Evolutionary conservation across 2,113 vertebrate genomes (phyloP), one percentile per base, ranked within the genome.

Genomic region (Bostrychus sinensis): DNA sequence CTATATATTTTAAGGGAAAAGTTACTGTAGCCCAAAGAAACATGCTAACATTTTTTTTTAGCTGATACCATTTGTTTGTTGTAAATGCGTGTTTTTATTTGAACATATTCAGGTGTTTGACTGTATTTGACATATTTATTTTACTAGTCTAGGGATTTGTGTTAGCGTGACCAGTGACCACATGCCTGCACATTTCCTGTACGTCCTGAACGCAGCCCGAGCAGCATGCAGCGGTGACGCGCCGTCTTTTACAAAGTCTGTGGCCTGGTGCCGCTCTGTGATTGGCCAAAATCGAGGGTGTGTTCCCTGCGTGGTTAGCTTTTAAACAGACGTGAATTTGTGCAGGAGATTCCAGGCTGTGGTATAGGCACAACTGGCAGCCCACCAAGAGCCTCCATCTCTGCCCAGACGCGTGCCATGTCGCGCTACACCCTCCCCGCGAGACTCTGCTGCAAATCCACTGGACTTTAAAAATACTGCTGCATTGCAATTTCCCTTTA

Each of bases 261-360:
- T 66, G 87, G 89, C 83, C 66, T 70, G 22, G 30, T 72, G 69
- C 26, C 60, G 66, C 54, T 17, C 64, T 45, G 81, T 87, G 86
- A 92, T 92, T 93, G 92, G 91, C 41, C 81, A 63, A 86, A 62
- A 70, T 62, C 28, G 87, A 89, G 91, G 91, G 92, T 93, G 91
- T 92, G 91, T 89, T 79, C 77, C 60, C 72, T 74, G 86, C 60
- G 54, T 87, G 83, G 88, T 86, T 57, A 82, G 86, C 46, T 87
- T 88, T 78, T 75, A 82, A 48, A 89, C 90, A 89, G 88, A 86
- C 75, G 32, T 78, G 71, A 85, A 91, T 89, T 30, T 89, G 84
- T 88, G 72, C 76, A 75, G 78, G 78, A 85, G 82, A 89, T 82
- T 90, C 77, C 73, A 83, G 75, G 80, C 85, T 77, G 82, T 71